A percentile compares a stretch with the other conserved stretches of the same genome.
Conservation (phyloP, 2,888 invertebrate genomes). For the Dusona sp. region DNA sequence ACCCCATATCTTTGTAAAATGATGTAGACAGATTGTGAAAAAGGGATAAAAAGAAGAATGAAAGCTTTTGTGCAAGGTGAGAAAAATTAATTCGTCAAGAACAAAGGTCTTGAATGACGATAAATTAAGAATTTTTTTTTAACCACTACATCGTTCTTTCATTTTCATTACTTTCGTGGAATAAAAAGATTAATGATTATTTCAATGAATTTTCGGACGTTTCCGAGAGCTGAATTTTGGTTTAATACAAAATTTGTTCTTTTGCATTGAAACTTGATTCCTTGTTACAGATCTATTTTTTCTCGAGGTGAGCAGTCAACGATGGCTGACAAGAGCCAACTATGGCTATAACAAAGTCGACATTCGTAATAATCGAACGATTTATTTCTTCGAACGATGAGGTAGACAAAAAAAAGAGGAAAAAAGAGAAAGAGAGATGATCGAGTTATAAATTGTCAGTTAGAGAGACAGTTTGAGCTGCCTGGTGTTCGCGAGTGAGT, state of each 20-base stretch:
- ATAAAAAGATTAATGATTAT: neutral
- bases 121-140: neutral
- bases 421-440: constrained; percentile 8
- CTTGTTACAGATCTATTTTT: constrained; percentile 10
- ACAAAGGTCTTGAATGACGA: neutral
- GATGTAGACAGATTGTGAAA: neutral
- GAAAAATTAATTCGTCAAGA: neutral
- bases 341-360: constrained; percentile 19
- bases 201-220: neutral
- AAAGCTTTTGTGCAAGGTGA: neutral
- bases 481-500: constrained; percentile 23
- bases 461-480: constrained; percentile 46
- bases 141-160: no score
- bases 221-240: neutral
- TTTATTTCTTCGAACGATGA: constrained; percentile 54
- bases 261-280: neutral
- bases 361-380: constrained; percentile 60
- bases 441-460: constrained; percentile 60
- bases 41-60: neutral
- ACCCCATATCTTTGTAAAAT: neutral
- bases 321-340: constrained; percentile 27
- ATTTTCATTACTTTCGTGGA: neutral
- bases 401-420: constrained; percentile 10
- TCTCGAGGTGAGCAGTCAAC: constrained; percentile 19
- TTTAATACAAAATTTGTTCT: neutral